Percentiles rank a stretch among this genome's conserved stretches.
phyloP scores from a whole-genome alignment of 2,113 vertebrate species.

The Azemiops feae region DNA sequence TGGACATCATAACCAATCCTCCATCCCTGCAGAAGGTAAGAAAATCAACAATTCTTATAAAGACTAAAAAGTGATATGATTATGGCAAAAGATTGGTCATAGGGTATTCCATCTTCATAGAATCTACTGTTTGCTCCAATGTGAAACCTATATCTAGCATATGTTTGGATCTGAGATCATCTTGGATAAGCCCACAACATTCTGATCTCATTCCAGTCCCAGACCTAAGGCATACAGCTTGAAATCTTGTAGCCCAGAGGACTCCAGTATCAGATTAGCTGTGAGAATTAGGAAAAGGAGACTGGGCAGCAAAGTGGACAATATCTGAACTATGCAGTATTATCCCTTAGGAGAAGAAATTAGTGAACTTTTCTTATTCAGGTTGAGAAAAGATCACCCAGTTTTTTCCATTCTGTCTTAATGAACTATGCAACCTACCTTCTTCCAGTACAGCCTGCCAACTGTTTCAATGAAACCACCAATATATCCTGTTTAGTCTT shows the following conservation, averaged over 20 bases:
- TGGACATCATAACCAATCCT: neutral
- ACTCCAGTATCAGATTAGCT: neutral
- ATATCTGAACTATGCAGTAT: neutral
- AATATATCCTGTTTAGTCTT: neutral
- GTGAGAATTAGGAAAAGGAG: neutral
- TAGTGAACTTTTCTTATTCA: neutral
- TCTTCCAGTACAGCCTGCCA: neutral
- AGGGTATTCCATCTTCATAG: neutral
- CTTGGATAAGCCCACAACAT: neutral
- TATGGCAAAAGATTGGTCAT: neutral
- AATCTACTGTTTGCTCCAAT: neutral
- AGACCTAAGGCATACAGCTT: neutral
- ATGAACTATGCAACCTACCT: neutral
- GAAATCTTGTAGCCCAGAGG: neutral
- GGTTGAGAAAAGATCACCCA: neutral
- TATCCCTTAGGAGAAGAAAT: neutral
- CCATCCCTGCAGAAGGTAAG: neutral
- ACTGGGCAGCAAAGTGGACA: neutral
- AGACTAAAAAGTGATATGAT: neutral
- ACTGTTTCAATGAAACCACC: neutral
- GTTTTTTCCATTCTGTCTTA: neutral
- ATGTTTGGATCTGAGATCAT: neutral
- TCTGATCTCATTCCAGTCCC: neutral
- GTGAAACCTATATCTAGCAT: neutral
- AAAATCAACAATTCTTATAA: neutral